Evolutionary conservation across 2,888 invertebrate genomes (phyloP).

Genomic region (Erebia palarica): DNA sequence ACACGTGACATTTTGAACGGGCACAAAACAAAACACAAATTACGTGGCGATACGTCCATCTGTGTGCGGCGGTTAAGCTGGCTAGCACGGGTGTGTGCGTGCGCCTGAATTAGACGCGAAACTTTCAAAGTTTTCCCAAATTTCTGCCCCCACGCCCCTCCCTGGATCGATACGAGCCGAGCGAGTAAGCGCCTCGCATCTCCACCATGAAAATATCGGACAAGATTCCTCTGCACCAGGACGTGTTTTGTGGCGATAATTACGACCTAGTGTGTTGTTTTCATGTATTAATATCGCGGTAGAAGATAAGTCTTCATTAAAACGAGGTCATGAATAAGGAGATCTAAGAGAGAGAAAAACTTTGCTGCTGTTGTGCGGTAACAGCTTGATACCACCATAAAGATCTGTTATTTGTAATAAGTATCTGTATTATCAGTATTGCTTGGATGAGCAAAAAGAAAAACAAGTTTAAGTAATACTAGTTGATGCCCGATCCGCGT

Average conservation of each 20-base stretch:
- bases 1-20: conserved; percentile 75
- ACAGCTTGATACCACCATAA: not conserved
- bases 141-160: conserved; percentile 71
- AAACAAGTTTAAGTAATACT: no score
- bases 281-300: conserved; percentile 8
- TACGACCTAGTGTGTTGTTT: conserved; percentile 51
- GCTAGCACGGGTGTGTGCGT: conserved; percentile 72
- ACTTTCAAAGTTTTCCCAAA: conserved; percentile 83
- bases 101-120: conserved; percentile 83
- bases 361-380: not conserved
- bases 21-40: conserved; percentile 73
- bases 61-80: conserved; percentile 65
- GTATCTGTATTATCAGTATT: not conserved
- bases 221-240: conserved; percentile 69
- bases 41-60: conserved; percentile 58
- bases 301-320: conserved; percentile 9
- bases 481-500: no score
- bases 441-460: no score
- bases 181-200: conserved; percentile 69
- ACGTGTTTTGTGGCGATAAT: conserved; percentile 67
- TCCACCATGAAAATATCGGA: conserved; percentile 76
- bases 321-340: conserved; percentile 5
- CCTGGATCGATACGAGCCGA: conserved; percentile 76
- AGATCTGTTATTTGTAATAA: not conserved
- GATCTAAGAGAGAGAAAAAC: conserved; percentile 2